A percentile compares a stretch with the other conserved stretches of the same genome.
phyloP scores from a whole-genome alignment of 2,797 vertebrate species.

The Echeneis naucrates region DNA sequence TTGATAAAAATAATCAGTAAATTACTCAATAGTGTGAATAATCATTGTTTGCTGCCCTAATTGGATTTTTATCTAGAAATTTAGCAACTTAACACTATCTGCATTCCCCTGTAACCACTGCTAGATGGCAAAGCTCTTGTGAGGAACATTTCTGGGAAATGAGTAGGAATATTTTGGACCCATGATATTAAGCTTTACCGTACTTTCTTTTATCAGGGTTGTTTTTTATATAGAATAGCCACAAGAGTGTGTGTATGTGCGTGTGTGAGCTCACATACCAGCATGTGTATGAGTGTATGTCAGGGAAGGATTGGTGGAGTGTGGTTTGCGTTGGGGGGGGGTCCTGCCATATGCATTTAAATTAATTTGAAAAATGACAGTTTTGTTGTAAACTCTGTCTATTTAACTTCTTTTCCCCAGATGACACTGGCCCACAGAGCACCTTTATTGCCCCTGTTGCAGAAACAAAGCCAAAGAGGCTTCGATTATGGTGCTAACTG shows the following conservation, averaged over 20 bases:
- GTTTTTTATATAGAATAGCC: conserved; percentile 63
- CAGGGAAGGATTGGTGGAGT: no score
- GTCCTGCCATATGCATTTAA: conserved; percentile 53
- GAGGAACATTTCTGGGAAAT: background rate
- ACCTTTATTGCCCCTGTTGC: conserved; percentile 54
- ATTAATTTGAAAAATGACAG: conserved; percentile 53
- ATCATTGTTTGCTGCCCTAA: background rate
- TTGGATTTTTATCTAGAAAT: background rate
- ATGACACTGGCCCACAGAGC: conserved; percentile 58
- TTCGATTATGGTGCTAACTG: conserved; percentile 81
- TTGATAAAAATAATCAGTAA: background rate
- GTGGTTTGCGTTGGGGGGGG: no score
- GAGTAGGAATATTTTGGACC: conserved; percentile 1
- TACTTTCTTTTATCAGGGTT: conserved; percentile 60
- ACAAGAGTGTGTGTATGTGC: conserved; percentile 38
- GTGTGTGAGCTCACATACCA: conserved; percentile 50
- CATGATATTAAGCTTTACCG: conserved; percentile 17
- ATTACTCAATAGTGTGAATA: background rate
- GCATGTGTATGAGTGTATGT: conserved; percentile 45
- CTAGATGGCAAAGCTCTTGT: background rate
- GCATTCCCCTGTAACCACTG: conserved; percentile 4
- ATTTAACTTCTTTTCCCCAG: conserved; percentile 50
- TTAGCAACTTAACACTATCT: background rate
- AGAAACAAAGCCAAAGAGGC: conserved; percentile 60
- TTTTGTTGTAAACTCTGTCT: conserved; percentile 69